A percentile compares a stretch with the other conserved stretches of the same genome.
Evolutionary conservation across 2,888 invertebrate genomes (phyloP).

Genomic region (Drosophila heteroneura): DNA sequence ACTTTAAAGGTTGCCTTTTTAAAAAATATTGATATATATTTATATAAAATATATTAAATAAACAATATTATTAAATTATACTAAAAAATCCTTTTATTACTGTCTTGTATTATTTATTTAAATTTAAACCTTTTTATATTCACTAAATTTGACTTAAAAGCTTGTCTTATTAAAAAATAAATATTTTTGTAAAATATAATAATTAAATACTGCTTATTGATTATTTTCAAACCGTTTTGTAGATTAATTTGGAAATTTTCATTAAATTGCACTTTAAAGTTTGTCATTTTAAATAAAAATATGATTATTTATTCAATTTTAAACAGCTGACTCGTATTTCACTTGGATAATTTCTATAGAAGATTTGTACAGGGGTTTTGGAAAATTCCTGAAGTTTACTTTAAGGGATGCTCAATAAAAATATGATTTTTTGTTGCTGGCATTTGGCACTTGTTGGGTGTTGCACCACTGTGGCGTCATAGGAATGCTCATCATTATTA

Average conservation of each 20-base stretch:
- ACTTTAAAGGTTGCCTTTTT: not conserved
- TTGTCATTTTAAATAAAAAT: not conserved
- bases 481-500: constrained; percentile 52
- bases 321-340: not conserved
- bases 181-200: no score
- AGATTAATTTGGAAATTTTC: no score
- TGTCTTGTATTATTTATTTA: no score
- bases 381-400: not conserved
- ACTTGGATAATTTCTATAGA: not conserved
- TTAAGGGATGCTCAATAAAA: not conserved
- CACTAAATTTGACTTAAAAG: no score
- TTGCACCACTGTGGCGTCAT: constrained; percentile 14
- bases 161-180: no score
- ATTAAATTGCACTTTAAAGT: not conserved
- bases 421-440: not conserved
- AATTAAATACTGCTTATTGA: no score
- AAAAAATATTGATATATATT: not conserved
- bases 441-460: not conserved
- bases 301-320: not conserved
- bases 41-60: not conserved
- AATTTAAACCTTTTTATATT: no score
- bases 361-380: not conserved
- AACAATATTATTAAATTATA: no score
- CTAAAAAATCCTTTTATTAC: no score
- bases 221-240: no score